These are phyloP conservation scores for Chymomyza procnemis DNA, from an alignment of 2,888 invertebrate species.

Conservation along the genomic window DNA sequence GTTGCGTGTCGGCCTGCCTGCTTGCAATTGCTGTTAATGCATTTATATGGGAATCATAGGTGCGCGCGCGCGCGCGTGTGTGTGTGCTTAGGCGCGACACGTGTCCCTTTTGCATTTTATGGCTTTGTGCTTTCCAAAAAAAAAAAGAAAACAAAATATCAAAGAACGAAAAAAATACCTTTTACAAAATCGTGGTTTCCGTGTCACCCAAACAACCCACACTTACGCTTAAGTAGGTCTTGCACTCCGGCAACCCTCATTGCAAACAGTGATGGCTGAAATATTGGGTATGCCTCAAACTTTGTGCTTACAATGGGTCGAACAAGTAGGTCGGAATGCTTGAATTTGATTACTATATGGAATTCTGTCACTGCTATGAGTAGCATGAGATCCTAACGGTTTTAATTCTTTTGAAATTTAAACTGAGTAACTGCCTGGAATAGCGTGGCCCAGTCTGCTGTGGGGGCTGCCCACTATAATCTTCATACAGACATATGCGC, in stretches of 20 bases:
- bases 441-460: too few relatives aligned
- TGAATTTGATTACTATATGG: too few relatives aligned
- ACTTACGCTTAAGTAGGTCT: background rate
- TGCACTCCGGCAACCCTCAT: background rate
- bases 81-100: background rate
- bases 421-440: too few relatives aligned
- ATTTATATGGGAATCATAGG: background rate
- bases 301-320: too few relatives aligned
- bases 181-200: background rate
- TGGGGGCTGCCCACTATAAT: too few relatives aligned
- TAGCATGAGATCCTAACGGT: too few relatives aligned
- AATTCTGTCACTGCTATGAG: too few relatives aligned
- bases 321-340: too few relatives aligned
- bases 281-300: background rate
- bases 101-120: background rate
- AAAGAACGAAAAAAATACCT: background rate
- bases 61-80: too few relatives aligned
- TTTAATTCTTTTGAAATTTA: too few relatives aligned
- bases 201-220: background rate
- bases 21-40: background rate
- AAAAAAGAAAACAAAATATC: background rate
- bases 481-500: too few relatives aligned
- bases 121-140: background rate
- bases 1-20: background rate
- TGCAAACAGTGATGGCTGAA: background rate